Percentiles rank a stretch among this genome's conserved stretches.
These are phyloP conservation scores for Thysanoteuthis rhombus DNA, from an alignment of 2,888 invertebrate species.

Conservation along the genomic window DNA sequence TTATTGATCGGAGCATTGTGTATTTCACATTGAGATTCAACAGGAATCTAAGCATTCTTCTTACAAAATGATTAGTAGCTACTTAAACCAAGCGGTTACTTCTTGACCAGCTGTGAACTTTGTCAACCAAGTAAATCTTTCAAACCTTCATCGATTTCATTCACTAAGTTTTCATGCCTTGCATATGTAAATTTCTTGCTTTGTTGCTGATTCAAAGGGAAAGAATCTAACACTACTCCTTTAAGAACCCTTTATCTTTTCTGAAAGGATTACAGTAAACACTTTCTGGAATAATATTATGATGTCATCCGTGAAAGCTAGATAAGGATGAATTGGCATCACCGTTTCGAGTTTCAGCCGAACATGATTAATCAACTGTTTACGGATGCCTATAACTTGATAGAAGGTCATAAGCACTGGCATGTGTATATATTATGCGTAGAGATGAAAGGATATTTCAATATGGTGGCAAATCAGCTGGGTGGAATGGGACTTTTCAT, in stretches of 20 bases:
- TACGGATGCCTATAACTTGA: neutral
- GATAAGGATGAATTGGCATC: neutral
- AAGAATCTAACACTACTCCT: neutral
- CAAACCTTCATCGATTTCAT: too few species aligned
- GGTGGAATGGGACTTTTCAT: neutral
- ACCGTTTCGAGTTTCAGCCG: neutral
- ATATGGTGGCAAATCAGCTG: neutral
- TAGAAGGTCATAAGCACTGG: neutral
- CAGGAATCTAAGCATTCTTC: neutral
- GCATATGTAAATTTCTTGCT: neutral
- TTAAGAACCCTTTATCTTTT: neutral
- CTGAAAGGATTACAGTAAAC: neutral
- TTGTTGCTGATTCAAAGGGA: neutral
- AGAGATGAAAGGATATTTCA: neutral
- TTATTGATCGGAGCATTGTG: too few species aligned
- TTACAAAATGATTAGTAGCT: neutral
- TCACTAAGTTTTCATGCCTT: neutral
- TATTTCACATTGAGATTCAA: too few species aligned
- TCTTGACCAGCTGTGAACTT: neutral
- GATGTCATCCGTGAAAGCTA: neutral
- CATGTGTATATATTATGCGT: neutral
- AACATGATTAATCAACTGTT: neutral
- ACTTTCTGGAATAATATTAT: neutral
- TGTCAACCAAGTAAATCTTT: neutral
- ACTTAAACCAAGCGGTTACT: neutral